Base-by-base conservation (phyloP, 1,140 invertebrate species). In the Pemphigus obesinymphae region DNA sequence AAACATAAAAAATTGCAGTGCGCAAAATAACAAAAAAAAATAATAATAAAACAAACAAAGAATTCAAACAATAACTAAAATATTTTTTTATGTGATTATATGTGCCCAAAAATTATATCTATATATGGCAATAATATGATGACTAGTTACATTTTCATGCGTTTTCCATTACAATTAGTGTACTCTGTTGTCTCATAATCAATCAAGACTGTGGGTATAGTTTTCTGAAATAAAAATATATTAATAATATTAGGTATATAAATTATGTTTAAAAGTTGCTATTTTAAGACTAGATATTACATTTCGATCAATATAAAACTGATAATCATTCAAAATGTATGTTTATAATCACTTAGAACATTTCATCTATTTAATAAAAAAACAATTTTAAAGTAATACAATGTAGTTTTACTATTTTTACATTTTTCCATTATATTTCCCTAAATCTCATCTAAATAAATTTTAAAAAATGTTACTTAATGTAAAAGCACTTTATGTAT, bases 81-180 rank as follows among this genome's bases (percentile, higher is more conserved):
- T 37, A 55, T 10, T 80, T 26, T 23, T 43, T 40, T 58, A 43
- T 40, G 75, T 80, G 75, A 80, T 23, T 45, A 61, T n/a, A n/a
- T 26, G 75, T 80, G 75, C 75, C 75, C 55, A 80, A 63, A 80
- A 61, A 80, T 80, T 4, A 63, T 43, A 43, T 29, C 0, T 43
- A 26, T 70, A 43, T 43, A 61, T 61, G 76, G 37, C 76, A n/a
- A n/a, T n/a, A n/a, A n/a, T n/a, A 43, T 43, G 23, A 34, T 61
- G 55, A 63, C 76, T 80, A 80, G 76, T 80, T 80, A 3, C n/a
- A 80, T 80, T 80, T 80, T 80, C 76, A 80, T 80, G 37, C 76
- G 76, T 45, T 80, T 80, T 40, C 76, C 76, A 40, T 80, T 80
- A 23, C 76, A 80, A 45, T 80, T 80, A 61, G 50, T 34, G 17